A percentile compares a stretch with the other conserved stretches of the same genome.
phyloP scores from a whole-genome alignment of 2,797 vertebrate species.

The Spea hammondii region DNA sequence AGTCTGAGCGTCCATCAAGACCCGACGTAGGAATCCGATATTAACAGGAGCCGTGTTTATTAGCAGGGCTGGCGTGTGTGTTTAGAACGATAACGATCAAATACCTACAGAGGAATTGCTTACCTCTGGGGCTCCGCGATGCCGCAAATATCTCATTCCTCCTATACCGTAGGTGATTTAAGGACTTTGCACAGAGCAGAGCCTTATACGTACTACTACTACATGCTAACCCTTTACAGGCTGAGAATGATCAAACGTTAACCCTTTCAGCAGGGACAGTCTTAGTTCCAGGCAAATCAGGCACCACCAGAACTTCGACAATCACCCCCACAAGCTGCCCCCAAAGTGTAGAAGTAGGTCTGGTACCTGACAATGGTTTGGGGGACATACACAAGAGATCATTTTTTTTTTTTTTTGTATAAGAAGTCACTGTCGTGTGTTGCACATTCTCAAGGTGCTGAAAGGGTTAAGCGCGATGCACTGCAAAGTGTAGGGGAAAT shows the following conservation, averaged over 20 bases:
- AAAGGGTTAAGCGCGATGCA: background rate
- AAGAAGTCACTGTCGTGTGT: background rate
- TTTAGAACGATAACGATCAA: conserved; percentile 25
- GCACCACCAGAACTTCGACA: too few relatives aligned
- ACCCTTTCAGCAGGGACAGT: too few relatives aligned
- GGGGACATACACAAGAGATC: too few relatives aligned
- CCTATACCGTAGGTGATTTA: conserved; percentile 15
- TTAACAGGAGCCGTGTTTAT: background rate
- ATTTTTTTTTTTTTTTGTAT: too few relatives aligned
- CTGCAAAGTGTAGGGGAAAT: background rate
- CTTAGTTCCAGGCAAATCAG: too few relatives aligned
- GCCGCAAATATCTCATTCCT: conserved; percentile 30
- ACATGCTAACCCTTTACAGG: background rate
- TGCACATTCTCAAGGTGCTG: background rate
- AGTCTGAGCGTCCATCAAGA: background rate
- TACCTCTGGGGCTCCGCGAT: background rate
- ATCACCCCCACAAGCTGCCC: too few relatives aligned
- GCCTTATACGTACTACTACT: background rate
- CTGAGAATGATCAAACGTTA: too few relatives aligned
- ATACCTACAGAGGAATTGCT: conserved; percentile 25
- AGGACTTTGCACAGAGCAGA: conserved; percentile 30
- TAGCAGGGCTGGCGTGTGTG: conserved; percentile 2
- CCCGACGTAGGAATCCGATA: background rate
- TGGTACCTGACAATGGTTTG: too few relatives aligned
- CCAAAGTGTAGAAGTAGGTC: too few relatives aligned